These are phyloP conservation scores for Idaea aversata DNA, from an alignment of 2,888 invertebrate species.

Conservation along the genomic window DNA sequence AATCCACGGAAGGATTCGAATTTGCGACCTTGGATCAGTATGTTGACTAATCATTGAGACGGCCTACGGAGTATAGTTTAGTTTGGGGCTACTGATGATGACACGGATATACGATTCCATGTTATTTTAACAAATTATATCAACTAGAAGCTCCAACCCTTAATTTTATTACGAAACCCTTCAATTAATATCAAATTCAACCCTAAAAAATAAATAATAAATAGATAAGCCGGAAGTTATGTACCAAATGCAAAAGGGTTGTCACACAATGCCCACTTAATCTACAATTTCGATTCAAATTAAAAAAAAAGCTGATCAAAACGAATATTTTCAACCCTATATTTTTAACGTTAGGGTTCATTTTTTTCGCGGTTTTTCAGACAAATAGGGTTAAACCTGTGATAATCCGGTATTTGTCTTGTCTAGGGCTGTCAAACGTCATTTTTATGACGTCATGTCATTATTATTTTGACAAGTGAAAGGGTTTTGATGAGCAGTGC, in stretches of 20 bases:
- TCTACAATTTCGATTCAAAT: constrained; percentile 41
- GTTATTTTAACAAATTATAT: constrained; percentile 37
- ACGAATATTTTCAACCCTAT: constrained; percentile 34
- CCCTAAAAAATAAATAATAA: constrained; percentile 47
- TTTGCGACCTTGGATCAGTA: no score
- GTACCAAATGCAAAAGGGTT: constrained; percentile 50
- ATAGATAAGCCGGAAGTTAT: constrained; percentile 61
- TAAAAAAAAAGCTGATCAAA: constrained; percentile 12
- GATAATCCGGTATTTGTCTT: constrained; percentile 56
- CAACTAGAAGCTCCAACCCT: constrained; percentile 49
- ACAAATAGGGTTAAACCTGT: constrained; percentile 39
- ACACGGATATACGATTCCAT: not conserved
- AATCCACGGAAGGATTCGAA: no score
- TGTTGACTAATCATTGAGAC: no score
- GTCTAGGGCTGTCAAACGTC: constrained; percentile 56
- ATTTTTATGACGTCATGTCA: constrained; percentile 54
- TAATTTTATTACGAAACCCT: constrained; percentile 47
- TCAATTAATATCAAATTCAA: constrained; percentile 72
- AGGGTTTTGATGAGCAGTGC: constrained; percentile 35
- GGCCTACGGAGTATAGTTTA: not conserved
- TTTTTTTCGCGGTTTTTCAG: constrained; percentile 14
- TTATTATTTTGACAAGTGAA: constrained; percentile 64
- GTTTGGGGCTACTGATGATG: not conserved
- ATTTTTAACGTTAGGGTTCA: constrained; percentile 27
- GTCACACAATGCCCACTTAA: constrained; percentile 51